A percentile compares a stretch with the other conserved stretches of the same genome.
Evolutionary conservation across 2,888 invertebrate species (phyloP).

Genomic region (Epinotia brunnichana): DNA sequence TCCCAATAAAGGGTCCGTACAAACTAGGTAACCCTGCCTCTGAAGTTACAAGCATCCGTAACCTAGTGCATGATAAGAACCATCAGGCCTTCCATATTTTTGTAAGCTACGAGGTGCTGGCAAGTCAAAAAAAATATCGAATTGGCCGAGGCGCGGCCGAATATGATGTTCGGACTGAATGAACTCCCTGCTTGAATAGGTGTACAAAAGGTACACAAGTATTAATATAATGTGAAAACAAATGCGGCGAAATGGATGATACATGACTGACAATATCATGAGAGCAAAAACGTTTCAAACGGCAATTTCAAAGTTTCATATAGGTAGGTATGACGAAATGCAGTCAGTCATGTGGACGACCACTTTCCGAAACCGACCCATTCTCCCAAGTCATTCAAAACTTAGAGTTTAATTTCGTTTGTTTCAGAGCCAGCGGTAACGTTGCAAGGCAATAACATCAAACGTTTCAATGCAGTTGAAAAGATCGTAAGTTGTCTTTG

Average conservation of each 20-base stretch:
- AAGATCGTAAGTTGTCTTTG: neutral
- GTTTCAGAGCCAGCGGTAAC: constrained; percentile 2
- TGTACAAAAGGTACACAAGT: too few species aligned
- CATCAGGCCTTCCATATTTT: too few species aligned
- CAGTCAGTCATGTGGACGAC: constrained; percentile 46
- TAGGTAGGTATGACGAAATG: constrained; percentile 50
- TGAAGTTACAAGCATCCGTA: too few species aligned
- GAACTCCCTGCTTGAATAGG: too few species aligned
- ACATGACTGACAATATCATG: neutral
- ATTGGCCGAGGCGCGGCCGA: too few species aligned
- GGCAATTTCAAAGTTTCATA: constrained; percentile 66
- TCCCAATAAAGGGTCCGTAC: too few species aligned
- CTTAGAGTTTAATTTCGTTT: constrained; percentile 25
- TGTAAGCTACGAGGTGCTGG: too few species aligned
- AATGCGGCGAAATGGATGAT: neutral
- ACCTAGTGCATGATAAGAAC: too few species aligned
- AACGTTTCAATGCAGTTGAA: constrained; percentile 2
- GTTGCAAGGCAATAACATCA: constrained; percentile 22
- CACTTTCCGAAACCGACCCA: constrained; percentile 6
- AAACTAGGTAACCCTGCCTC: too few species aligned
- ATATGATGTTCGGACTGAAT: too few species aligned
- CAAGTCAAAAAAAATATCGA: too few species aligned
- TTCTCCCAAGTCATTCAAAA: neutral
- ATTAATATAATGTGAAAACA: neutral
- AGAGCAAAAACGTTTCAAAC: constrained; percentile 59